Percentiles rank a stretch among this genome's conserved stretches.
Evolutionary conservation across 1,140 invertebrate genomes (phyloP).

Genomic region (Acromyrmex heyeri): DNA sequence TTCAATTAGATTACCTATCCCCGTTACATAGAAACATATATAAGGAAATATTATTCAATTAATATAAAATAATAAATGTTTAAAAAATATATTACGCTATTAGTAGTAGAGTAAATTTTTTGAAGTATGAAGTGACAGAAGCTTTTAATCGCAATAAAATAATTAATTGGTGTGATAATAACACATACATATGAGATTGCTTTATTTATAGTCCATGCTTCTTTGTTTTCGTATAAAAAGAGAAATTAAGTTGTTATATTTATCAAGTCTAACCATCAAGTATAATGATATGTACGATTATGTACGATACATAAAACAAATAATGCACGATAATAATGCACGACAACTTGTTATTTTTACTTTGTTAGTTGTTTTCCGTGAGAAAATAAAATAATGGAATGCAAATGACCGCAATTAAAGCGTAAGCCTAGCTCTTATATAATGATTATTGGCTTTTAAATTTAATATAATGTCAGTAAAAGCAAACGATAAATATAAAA

Average conservation of each 20-base stretch:
- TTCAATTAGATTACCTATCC: background rate
- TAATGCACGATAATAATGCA: background rate
- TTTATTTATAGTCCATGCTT: background rate
- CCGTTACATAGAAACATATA: background rate
- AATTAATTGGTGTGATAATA: background rate
- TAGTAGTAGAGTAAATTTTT: background rate
- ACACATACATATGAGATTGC: background rate
- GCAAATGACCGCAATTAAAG: background rate
- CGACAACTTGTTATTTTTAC: background rate
- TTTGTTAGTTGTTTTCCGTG: background rate
- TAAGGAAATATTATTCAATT: background rate
- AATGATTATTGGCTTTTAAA: background rate
- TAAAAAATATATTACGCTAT: background rate
- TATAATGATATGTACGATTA: too few relatives aligned
- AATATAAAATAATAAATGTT: background rate
- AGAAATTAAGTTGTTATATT: background rate
- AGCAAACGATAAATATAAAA: too few relatives aligned
- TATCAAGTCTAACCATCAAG: background rate
- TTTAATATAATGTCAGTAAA: background rate
- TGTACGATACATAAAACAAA: background rate
- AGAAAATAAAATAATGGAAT: slow-evolving; percentile 4
- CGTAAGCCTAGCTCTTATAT: background rate
- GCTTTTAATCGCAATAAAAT: background rate
- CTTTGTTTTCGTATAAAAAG: background rate
- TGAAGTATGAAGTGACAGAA: background rate